Evolutionary conservation across 2,888 invertebrate species (phyloP), one percentile per base, ranked within the genome.

Genomic region (Chalcosyrphus nemorum): DNA sequence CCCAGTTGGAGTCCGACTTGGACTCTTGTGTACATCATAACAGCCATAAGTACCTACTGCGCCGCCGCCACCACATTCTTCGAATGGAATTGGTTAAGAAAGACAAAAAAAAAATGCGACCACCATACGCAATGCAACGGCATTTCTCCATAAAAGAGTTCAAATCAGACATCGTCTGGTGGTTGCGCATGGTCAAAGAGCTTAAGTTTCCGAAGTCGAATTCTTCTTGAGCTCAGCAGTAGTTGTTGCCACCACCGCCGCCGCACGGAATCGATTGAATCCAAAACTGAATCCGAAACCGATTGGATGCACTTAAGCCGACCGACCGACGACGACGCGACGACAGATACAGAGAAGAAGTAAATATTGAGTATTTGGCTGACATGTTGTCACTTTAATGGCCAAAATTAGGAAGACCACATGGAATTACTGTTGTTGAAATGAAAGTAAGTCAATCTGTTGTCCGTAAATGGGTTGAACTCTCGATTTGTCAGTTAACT

Each of bases 371-470:
- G 27, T 19, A 61, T 54, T 74, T 68, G 63, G 71, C 29, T 70
- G 74, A 54, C 50, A 59, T 59, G 82, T 78, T 78, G 72, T 82
- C 56, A 43, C 29, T 72, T 52, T 65, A 70, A 70, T 84, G 43
- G 43, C 70, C 70, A 80, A 84, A 80, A 68, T 70, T 59, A 80
- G 80, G 32, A 80, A 78, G 71, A 80, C 84, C 80, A 80, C 84
- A 74, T 78, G 19, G 65, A 59, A 45, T 65, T 59, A 59, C 66
- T 63, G 29, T 68, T 74, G 80, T 54, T 54, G 52, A 68, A 56
- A 82, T 63, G 72, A 78, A 82, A 78, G 82, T 82, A 82, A 82
- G 82, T 82, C 80, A 66, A 82, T 59, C 56, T 56, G 61, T 50
- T 41, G 19, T 13, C 74, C 65, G 21, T 56, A 35, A 45, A 74